These are phyloP conservation scores for Dryobota labecula DNA, from an alignment of 2,888 invertebrate genomes.

Conservation along the genomic window DNA sequence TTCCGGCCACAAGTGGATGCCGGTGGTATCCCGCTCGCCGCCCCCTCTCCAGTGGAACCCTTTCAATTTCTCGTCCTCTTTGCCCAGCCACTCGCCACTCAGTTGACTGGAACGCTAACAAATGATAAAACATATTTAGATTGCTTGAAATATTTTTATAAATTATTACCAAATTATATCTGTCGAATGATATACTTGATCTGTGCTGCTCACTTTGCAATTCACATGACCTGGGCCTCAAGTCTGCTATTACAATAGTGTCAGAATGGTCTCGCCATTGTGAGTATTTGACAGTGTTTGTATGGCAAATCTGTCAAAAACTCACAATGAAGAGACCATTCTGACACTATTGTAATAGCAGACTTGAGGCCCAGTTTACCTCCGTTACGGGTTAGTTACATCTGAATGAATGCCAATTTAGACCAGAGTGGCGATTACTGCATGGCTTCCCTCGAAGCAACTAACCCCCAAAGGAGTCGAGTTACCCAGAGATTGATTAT, in stretches of 20 bases:
- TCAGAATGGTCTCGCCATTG: too few species aligned
- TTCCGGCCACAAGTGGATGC: slow-evolving; percentile 97
- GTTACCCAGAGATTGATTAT: neutral
- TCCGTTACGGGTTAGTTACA: neutral
- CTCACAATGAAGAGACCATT: too few species aligned
- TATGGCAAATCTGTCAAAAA: too few species aligned
- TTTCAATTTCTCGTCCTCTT: slow-evolving; percentile 92
- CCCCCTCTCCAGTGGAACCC: slow-evolving; percentile 98
- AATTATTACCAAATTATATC: neutral
- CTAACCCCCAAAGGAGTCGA: too few species aligned
- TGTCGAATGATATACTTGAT: neutral
- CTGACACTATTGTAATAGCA: too few species aligned
- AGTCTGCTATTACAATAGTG: too few species aligned
- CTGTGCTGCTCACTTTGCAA: neutral
- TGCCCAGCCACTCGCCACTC: slow-evolving; percentile 91
- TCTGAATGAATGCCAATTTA: neutral
- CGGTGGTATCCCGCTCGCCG: slow-evolving; percentile 97
- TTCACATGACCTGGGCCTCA: neutral
- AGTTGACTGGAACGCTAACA: slow-evolving; percentile 63
- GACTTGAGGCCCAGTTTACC: too few species aligned
- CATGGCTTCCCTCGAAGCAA: neutral
- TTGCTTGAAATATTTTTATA: neutral
- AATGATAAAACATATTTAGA: neutral
- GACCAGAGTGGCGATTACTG: neutral
- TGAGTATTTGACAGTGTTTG: too few species aligned